phyloP scores from a whole-genome alignment of 2,113 vertebrate genomes.

The Ahaetulla prasina region DNA sequence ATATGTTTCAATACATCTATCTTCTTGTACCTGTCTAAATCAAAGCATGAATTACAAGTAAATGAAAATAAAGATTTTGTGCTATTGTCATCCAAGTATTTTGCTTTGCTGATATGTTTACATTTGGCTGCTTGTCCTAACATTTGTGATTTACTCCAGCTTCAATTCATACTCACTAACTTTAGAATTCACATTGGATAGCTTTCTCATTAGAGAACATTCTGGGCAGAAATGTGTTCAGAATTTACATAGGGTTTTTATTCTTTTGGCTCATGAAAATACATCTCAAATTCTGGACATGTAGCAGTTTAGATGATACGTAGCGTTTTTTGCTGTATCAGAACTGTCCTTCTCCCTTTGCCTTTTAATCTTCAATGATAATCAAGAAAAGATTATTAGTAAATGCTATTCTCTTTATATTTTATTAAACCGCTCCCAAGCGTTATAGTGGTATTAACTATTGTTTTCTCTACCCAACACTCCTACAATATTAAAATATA shows the following conservation, averaged over 20 bases:
- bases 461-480: background rate
- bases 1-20: conserved; percentile 56
- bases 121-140: conserved; percentile 57
- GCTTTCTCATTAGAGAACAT: conserved; percentile 28
- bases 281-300: background rate
- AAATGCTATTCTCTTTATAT: background rate
- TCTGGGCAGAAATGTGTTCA: conserved; percentile 33
- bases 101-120: conserved; percentile 61
- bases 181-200: conserved; percentile 27
- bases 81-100: conserved; percentile 63
- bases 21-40: conserved; percentile 61
- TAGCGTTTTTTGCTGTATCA: background rate
- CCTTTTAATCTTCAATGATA: conserved; percentile 21
- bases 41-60: conserved; percentile 61
- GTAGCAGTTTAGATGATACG: background rate
- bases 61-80: conserved; percentile 56
- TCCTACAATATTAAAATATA: background rate
- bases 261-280: conserved; percentile 13
- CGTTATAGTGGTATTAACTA: background rate
- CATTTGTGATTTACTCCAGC: conserved; percentile 50
- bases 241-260: conserved; percentile 24
- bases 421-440: background rate
- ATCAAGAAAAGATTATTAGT: conserved; percentile 3
- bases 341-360: background rate
- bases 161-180: conserved; percentile 49